These are phyloP conservation scores for Netelia melanura DNA, from an alignment of 2,888 invertebrate species.

Conservation along the genomic window DNA sequence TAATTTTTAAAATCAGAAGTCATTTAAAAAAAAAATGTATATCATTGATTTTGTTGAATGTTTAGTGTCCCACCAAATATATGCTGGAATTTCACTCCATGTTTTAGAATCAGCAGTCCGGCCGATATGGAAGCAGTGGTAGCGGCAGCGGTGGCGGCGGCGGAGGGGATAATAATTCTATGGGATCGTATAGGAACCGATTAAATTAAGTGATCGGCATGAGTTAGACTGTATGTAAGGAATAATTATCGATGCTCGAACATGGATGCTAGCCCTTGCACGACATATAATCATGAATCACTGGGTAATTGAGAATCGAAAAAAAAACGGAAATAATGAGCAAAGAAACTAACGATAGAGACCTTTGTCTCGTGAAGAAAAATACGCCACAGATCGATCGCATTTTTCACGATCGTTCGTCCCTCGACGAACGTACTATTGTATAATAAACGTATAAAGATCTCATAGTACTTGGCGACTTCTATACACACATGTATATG, in stretches of 20 bases:
- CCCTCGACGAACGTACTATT: neutral
- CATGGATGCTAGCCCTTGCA: constrained; percentile 48
- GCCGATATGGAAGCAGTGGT: constrained; percentile 74
- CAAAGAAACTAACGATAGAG: neutral
- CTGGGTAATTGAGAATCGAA: neutral
- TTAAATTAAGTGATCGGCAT: too few relatives aligned
- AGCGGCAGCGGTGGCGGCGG: constrained; percentile 67
- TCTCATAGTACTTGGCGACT: constrained; percentile 14
- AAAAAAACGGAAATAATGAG: neutral
- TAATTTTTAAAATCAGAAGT: too few relatives aligned
- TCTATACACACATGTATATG: neutral
- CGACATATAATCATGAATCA: constrained; percentile 26
- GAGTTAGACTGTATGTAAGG: neutral
- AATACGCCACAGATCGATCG: neutral
- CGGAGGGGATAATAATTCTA: constrained; percentile 67
- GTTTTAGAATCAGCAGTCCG: constrained; percentile 76
- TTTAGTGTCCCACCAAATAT: too few relatives aligned
- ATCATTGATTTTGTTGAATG: too few relatives aligned
- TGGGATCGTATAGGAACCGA: constrained; percentile 2
- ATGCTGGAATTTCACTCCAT: constrained; percentile 36
- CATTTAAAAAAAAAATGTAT: too few relatives aligned
- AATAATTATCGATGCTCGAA: constrained; percentile 30
- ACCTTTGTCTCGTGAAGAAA: constrained; percentile 3
- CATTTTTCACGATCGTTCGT: constrained; percentile 28
- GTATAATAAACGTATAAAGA: constrained; percentile 21